Conservation (phyloP, 2,888 invertebrate genomes). For the Apodemia duryi region DNA sequence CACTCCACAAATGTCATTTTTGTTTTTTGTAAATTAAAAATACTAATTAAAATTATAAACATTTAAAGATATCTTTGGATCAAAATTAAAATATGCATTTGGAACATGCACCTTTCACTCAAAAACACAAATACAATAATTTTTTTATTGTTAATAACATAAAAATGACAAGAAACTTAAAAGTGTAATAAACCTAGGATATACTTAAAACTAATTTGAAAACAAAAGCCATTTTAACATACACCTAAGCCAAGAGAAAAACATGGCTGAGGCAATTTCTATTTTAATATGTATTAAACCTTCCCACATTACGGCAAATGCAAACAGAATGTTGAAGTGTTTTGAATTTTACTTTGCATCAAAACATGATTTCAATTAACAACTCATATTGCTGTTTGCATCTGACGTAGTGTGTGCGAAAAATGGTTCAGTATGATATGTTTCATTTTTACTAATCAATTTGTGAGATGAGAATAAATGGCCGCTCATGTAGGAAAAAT, state of each 20-base stretch:
- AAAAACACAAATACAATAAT: constrained; percentile 60
- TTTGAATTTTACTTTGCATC: neutral
- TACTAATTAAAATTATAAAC: constrained; percentile 52
- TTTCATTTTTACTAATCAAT: constrained; percentile 74
- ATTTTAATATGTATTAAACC: constrained; percentile 26
- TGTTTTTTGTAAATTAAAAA: constrained; percentile 55
- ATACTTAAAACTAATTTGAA: constrained; percentile 74
- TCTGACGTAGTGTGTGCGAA: constrained; percentile 43
- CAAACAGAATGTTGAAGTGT: constrained; percentile 20
- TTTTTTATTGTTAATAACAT: constrained; percentile 59
- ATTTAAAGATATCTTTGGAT: constrained; percentile 75
- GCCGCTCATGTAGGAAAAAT: constrained; percentile 65
- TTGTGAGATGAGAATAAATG: constrained; percentile 67
- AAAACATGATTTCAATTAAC: constrained; percentile 4
- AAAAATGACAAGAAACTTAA: constrained; percentile 68
- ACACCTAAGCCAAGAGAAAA: constrained; percentile 51
- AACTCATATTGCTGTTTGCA: constrained; percentile 25
- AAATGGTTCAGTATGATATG: constrained; percentile 73
- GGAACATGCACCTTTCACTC: constrained; percentile 71
- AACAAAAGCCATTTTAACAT: constrained; percentile 68
- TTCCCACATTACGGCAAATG: constrained; percentile 38
- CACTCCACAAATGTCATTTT: constrained; percentile 75
- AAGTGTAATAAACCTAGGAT: constrained; percentile 50
- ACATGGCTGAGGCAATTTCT: constrained; percentile 50
- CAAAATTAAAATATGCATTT: constrained; percentile 73